Conservation (phyloP, 2,113 vertebrate species). For the Dasyurus viverrinus region DNA sequence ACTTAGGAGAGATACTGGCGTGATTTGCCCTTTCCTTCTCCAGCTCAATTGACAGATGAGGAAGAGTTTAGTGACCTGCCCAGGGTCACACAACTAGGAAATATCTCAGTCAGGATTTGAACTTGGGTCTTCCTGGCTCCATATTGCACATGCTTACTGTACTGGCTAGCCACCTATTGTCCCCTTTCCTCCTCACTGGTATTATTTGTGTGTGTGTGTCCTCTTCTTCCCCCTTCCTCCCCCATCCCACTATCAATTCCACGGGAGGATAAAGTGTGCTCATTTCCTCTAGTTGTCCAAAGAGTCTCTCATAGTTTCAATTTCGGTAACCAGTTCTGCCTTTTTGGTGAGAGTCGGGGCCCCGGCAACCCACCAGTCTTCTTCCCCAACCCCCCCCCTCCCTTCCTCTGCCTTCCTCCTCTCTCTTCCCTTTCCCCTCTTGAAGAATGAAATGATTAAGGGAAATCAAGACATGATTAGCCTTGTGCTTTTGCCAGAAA, state of each 20-base stretch:
- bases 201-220: no score
- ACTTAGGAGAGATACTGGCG: no score
- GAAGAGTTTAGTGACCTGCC: no score
- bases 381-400: not conserved
- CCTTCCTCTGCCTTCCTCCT: not conserved
- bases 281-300: not conserved
- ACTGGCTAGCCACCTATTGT: no score
- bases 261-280: not conserved
- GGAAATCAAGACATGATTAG: not conserved
- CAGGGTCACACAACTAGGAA: no score
- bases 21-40: no score
- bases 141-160: no score
- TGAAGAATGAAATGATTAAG: not conserved
- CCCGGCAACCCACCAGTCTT: not conserved
- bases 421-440: not conserved
- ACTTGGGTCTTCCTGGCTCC: no score
- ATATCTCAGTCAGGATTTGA: no score
- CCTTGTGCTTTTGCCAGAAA: not conserved
- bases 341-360: not conserved
- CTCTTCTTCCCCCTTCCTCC: no score
- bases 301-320: not conserved
- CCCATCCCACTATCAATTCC: not conserved
- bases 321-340: not conserved
- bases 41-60: no score
- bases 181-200: no score